Conservation (phyloP, 2,888 invertebrate species). For the Argyra leucocephala region DNA sequence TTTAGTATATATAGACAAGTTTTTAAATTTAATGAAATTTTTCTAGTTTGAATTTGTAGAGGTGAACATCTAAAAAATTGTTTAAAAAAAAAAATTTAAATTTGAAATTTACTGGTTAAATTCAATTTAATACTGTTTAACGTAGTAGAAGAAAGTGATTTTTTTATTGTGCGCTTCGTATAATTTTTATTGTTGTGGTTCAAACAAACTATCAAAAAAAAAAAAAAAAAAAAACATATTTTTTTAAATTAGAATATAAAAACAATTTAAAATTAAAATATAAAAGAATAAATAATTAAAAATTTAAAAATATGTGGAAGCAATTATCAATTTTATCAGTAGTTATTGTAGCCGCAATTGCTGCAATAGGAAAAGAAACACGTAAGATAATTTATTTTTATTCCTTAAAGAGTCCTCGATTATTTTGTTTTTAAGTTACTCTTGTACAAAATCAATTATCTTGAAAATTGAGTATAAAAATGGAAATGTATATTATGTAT, state of each 20-base stretch:
- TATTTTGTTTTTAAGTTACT: no score
- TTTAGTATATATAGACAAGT: neutral
- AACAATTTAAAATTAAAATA: neutral
- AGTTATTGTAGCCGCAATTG: neutral
- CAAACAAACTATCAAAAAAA: no score
- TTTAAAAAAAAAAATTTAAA: neutral
- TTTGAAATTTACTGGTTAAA: neutral
- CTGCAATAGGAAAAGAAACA: neutral
- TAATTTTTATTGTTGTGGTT: no score
- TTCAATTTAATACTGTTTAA: no score
- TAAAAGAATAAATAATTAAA: neutral
- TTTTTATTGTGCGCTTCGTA: no score
- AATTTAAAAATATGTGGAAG: neutral
- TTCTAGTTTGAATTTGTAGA: neutral
- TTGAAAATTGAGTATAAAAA: no score
- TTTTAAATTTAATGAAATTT: slow-evolving; percentile 1
- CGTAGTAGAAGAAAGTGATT: no score
- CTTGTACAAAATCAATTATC: no score
- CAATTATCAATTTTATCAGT: neutral
- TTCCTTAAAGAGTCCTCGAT: no score
- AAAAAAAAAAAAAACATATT: no score
- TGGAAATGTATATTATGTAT: no score
- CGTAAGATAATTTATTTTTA: neutral
- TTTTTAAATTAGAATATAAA: no score
- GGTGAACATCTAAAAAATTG: neutral